Base-by-base conservation (phyloP, 2,113 vertebrate species). In the Poecilia latipinna region DNA sequence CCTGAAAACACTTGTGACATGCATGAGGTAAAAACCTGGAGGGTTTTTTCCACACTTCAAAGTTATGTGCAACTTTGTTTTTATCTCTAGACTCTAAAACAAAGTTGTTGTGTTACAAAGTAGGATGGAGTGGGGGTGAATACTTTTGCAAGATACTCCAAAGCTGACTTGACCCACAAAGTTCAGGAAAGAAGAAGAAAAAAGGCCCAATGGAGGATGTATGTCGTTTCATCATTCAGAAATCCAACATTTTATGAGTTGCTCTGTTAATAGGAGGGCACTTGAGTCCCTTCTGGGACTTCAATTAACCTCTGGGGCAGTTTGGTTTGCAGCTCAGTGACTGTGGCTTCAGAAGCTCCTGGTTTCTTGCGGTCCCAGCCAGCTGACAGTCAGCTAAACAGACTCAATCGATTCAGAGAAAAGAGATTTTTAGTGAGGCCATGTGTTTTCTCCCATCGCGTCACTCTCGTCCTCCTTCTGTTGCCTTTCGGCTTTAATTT, bases 301-400 rank as follows among this genome's bases (percentile, higher is more conserved):
- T 93, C 90, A 92, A 93, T 94, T 94, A 94, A 94, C 92, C 92
- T 89, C 89, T 32, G 82, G 85, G 86, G 88, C 89, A 92, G 91
- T 85, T 86, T 82, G 86, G 89, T 90, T 74, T 91, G 83, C 83
- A 3, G 77, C 74, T 74, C 78, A 22, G 75, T 64, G 76, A 84
- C 82, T 87, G 65, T 66, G 77, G 78, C 57, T 65, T 70, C 70
- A 65, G 54, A 66, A 63, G 84, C 83, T 86, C 83, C 82, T 57
- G 84, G 65, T 77, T 68, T 82, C 80, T 84, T 17, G 24, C 57
- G 75, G 87, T 80, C 80, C 10, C 73, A 73, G 65, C 71, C 67
- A 62, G 77, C 79, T 60, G 78, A 86, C 70, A 70, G 78, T 62
- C 42, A 88, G 85, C 86, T 79, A 78, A 88, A 85, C 68, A 82